Conservation (phyloP, 1,140 invertebrate species). For the Helicorthomorpha holstii region DNA sequence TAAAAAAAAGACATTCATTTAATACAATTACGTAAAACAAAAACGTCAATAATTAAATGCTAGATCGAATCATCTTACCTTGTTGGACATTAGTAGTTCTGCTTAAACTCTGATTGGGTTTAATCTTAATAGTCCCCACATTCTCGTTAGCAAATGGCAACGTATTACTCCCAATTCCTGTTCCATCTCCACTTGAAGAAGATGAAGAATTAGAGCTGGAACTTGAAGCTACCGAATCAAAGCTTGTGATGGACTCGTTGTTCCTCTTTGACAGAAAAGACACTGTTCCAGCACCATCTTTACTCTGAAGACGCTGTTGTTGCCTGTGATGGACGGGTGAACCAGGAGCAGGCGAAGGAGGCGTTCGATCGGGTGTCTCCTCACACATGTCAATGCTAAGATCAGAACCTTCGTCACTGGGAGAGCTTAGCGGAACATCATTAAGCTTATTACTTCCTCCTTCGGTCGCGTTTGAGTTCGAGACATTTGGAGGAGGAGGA, state of each 20-base stretch:
- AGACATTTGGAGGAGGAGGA: not conserved
- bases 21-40: too few relatives aligned
- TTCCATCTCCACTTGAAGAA: slow-evolving; percentile 58
- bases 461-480: not conserved
- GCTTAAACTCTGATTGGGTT: too few relatives aligned
- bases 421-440: too few relatives aligned
- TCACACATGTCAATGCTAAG: slow-evolving; percentile 2
- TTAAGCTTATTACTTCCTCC: not conserved
- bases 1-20: too few relatives aligned
- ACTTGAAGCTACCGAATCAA: too few relatives aligned
- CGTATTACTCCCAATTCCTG: slow-evolving; percentile 88
- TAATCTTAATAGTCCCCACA: slow-evolving; percentile 79
- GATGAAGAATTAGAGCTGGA: slow-evolving; percentile 71
- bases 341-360: not conserved
- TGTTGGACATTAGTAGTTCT: too few relatives aligned
- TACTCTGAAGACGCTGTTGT: not conserved
- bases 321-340: not conserved
- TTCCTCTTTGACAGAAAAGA: slow-evolving; percentile 36
- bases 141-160: slow-evolving; percentile 98
- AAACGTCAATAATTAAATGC: too few relatives aligned
- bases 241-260: too few relatives aligned
- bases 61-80: too few relatives aligned
- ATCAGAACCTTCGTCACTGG: not conserved
- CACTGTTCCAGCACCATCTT: not conserved
- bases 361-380: slow-evolving; percentile 3